Percentiles rank a stretch among this genome's conserved stretches.
These are phyloP conservation scores for Caenorhabditis latens DNA, from an alignment of 1,140 invertebrate species.

Conservation along the genomic window DNA sequence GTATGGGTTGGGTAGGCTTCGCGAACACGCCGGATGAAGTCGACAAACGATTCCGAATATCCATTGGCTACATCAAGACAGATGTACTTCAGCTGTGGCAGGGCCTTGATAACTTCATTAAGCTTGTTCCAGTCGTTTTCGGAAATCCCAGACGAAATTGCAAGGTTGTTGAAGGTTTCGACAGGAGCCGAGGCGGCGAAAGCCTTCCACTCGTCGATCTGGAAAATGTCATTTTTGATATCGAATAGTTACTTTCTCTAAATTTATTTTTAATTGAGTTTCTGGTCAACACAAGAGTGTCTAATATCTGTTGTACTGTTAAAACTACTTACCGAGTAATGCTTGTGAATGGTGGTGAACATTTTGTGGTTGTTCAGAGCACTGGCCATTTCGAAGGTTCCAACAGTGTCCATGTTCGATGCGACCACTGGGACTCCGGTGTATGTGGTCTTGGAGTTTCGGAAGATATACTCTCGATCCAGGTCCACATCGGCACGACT, in stretches of 20 bases:
- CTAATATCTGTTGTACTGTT: no score
- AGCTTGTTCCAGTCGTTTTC: constrained; percentile 78
- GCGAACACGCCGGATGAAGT: constrained; percentile 88
- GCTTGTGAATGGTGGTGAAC: constrained; percentile 92
- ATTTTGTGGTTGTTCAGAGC: constrained; percentile 86
- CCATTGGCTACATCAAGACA: constrained; percentile 97
- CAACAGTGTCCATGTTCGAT: constrained; percentile 96
- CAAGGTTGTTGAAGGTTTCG: constrained; percentile 82
- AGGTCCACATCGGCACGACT: constrained; percentile 87
- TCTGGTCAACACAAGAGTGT: no score
- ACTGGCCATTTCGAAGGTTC: constrained; percentile 93
- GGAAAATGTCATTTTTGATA: neutral
- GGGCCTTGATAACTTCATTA: constrained; percentile 82
- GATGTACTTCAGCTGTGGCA: constrained; percentile 85
- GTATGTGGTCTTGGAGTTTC: constrained; percentile 88
- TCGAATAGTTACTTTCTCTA: neutral
- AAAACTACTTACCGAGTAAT: constrained; percentile 82
- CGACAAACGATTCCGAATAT: constrained; percentile 93
- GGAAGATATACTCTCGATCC: constrained; percentile 83
- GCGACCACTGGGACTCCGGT: constrained; percentile 92
- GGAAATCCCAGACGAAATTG: constrained; percentile 87
- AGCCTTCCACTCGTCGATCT: constrained; percentile 73
- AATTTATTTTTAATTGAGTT: no score
- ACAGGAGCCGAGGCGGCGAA: constrained; percentile 42
- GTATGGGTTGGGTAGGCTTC: constrained; percentile 86